phyloP scores from a whole-genome alignment of 2,797 vertebrate species.

The Sebastes steindachneri region DNA sequence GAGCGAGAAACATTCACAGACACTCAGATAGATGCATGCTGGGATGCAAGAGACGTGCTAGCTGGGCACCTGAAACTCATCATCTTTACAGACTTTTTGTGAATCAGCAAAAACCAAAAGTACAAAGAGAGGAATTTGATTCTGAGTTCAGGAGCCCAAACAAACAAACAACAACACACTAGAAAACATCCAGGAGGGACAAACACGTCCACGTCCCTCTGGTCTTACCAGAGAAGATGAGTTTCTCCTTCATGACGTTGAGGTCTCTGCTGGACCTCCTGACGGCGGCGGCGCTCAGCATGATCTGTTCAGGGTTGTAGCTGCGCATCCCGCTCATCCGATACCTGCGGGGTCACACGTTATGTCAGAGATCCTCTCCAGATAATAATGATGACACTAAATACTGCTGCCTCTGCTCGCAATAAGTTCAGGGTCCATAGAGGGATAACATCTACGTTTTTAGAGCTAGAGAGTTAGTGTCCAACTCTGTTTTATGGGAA shows the following conservation, averaged over 20 bases:
- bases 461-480: background rate
- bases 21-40: constrained; percentile 75
- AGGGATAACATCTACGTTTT: background rate
- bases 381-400: background rate
- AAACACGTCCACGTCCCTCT: background rate
- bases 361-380: constrained; percentile 14
- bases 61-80: constrained; percentile 16
- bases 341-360: constrained; percentile 85
- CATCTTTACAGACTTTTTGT: background rate
- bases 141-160: constrained; percentile 14
- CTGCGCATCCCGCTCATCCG: constrained; percentile 91
- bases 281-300: constrained; percentile 95
- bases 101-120: background rate
- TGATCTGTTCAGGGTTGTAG: constrained; percentile 99
- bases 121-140: background rate
- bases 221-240: constrained; percentile 94
- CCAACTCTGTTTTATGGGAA: background rate
- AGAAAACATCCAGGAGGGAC: background rate
- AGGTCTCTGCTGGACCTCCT: constrained; percentile 91
- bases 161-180: constrained; percentile 3
- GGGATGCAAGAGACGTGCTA: constrained; percentile 57
- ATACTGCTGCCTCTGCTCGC: constrained; percentile 31
- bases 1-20: constrained; percentile 70
- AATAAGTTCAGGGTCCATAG: background rate
- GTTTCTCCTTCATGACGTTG: constrained; percentile 99